These are phyloP conservation scores for Aphrophora alni DNA, from an alignment of 2,888 invertebrate species.

Conservation along the genomic window DNA sequence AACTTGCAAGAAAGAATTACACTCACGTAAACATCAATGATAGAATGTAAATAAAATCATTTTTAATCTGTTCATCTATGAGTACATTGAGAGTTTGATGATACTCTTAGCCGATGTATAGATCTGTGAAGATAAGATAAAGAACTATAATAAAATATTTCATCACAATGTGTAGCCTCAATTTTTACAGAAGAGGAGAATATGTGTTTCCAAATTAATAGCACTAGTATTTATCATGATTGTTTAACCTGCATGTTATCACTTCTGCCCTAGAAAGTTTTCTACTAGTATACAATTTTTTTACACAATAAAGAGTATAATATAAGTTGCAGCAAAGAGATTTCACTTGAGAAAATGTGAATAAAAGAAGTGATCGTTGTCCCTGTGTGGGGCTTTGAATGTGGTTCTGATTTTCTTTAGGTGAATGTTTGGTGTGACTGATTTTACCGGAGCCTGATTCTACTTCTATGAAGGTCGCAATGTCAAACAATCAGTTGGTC, in stretches of 20 bases:
- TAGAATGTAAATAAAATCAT: no score
- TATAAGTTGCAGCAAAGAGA: not conserved
- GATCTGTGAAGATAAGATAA: no score
- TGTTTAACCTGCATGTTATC: not conserved
- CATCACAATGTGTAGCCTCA: no score
- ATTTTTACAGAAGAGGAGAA: no score
- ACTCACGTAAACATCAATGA: no score
- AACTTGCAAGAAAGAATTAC: no score
- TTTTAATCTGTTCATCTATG: no score
- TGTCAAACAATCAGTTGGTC: constrained; percentile 2
- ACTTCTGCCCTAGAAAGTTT: not conserved
- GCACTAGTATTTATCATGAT: not conserved
- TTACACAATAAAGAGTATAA: not conserved
- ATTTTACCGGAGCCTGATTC: not conserved
- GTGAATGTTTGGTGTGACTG: constrained; percentile 6
- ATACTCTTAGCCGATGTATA: no score
- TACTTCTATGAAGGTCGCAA: not conserved
- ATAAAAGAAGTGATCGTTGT: not conserved
- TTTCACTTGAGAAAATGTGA: not conserved
- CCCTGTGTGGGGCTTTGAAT: not conserved
- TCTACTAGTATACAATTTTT: not conserved
- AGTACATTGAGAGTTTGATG: no score
- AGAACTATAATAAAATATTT: no score
- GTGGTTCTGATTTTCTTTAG: constrained; percentile 5
- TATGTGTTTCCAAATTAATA: no score